phyloP scores from a whole-genome alignment of 1,140 invertebrate genomes.

The Brachionus manjavacas region DNA sequence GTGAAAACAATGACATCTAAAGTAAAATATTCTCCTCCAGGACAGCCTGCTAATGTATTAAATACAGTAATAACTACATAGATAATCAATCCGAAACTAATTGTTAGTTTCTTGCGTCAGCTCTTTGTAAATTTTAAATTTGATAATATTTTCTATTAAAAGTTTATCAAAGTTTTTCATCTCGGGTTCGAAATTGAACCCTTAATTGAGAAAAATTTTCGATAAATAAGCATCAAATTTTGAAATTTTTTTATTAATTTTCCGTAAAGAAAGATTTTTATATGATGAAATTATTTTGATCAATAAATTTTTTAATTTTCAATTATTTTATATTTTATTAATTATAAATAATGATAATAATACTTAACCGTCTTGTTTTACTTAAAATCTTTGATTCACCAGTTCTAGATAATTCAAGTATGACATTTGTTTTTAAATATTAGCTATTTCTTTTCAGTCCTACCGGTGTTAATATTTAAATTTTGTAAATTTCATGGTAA shows the following conservation, averaged over 20 bases:
- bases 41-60: background rate
- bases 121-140: background rate
- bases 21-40: constrained; percentile 16
- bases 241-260: background rate
- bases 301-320: background rate
- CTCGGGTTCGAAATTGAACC: background rate
- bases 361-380: no score
- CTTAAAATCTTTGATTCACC: no score
- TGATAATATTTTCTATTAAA: background rate
- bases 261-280: background rate
- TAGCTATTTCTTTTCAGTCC: no score
- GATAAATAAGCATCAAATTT: background rate
- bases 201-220: background rate
- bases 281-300: background rate
- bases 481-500: no score
- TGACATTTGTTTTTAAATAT: no score
- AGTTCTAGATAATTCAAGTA: no score
- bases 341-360: no score
- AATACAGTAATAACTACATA: constrained; percentile 10
- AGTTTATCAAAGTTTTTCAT: background rate
- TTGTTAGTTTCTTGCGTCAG: constrained; percentile 12
- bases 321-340: background rate
- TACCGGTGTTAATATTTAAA: no score
- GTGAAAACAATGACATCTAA: constrained; percentile 14
- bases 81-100: background rate